Base-by-base conservation (phyloP, 2,113 vertebrate species). In the Pituophis catenifer region DNA sequence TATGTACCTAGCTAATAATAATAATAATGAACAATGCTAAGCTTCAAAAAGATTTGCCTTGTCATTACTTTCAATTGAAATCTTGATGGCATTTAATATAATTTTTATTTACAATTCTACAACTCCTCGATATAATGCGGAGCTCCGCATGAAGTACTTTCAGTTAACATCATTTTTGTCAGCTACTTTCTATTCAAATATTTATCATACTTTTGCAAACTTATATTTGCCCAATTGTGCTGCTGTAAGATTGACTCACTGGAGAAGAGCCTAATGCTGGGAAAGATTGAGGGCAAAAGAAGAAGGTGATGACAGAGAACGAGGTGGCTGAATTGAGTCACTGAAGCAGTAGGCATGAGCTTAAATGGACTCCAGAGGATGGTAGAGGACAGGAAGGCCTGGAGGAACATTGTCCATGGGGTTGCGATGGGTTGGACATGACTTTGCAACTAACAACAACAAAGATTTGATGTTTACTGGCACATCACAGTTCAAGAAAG, bases 161-260 rank as follows among this genome's bases (percentile, higher is more conserved):
- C 62, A 92, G 55, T 89, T 85, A 57, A 81, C 33, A 21, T 89
- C 52, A 17, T 24, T 65, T 89, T 89, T 92, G 12, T 92, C 92
- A 57, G 17, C 62, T 38, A 57, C 87, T 81, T 23, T 81, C 21
- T 81, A 92, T 81, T 81, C 88, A 92, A 92, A 92, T 53, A 92
- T 81, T 81, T 92, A 92, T 81, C 52, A 92, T 33, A 92, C 33
- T 52, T 75, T 75, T 89, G 58, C 38, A 89, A 89, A 65, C 55
- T 55, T 88, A 75, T 92, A 92, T 92, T 89, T 92, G 59, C 26
- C 92, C 53, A 89, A 44, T 81, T 81, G 24, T 85, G 17, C 65
- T 89, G 88, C 92, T 75, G 26, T 55, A 19, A 92, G 65, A 15
- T 81, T 92, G 17, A 57, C 44, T 48, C 44, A 48, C 44, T 48